Evolutionary conservation across 2,113 vertebrate genomes (phyloP).

Genomic region (Tringa solitaria): DNA sequence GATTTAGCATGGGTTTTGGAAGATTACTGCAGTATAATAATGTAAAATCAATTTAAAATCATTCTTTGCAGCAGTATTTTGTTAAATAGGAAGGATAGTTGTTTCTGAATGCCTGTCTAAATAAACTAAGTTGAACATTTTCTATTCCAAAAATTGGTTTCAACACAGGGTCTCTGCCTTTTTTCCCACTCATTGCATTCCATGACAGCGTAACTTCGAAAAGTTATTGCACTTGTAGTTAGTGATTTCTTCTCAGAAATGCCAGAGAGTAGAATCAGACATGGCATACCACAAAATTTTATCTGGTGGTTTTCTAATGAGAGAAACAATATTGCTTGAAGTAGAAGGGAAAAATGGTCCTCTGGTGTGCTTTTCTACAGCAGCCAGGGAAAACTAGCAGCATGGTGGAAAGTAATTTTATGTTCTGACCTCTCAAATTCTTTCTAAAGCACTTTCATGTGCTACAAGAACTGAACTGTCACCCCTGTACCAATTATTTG

Average conservation of each 20-base stretch:
- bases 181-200: background rate
- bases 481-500: background rate
- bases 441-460: conserved; percentile 29
- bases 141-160: background rate
- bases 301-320: conserved; percentile 21
- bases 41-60: background rate
- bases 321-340: conserved; percentile 27
- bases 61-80: background rate
- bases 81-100: background rate
- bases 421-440: conserved; percentile 47
- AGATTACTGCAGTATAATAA: background rate
- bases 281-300: conserved; percentile 26
- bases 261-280: background rate
- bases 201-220: background rate
- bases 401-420: conserved; percentile 46
- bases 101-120: background rate
- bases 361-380: conserved; percentile 24
- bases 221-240: background rate
- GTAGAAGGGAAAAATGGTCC: conserved; percentile 7
- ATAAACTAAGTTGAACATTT: background rate
- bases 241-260: background rate
- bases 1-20: conserved; percentile 4
- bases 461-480: background rate
- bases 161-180: background rate
- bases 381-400: conserved; percentile 16